phyloP scores from a whole-genome alignment of 2,113 vertebrate species.

The Rhinichthys klamathensis region DNA sequence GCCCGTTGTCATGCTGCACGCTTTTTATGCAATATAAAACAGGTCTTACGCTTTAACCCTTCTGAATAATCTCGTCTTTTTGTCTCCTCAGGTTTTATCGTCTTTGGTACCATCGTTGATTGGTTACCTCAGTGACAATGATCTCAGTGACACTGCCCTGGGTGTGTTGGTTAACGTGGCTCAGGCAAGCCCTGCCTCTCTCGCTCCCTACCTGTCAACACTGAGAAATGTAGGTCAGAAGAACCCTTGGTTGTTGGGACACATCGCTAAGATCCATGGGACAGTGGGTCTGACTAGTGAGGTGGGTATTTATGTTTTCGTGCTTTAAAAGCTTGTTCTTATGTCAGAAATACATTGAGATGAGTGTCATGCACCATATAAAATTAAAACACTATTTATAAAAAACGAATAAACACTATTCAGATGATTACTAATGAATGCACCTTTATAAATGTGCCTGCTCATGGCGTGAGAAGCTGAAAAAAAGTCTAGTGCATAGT shows the following conservation, averaged over 20 bases:
- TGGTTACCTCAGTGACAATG: conserved; percentile 76
- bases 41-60: background rate
- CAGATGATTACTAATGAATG: background rate
- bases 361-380: background rate
- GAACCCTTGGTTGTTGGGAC: conserved; percentile 81
- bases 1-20: background rate
- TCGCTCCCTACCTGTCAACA: conserved; percentile 78
- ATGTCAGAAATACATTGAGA: background rate
- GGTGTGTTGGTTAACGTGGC: conserved; percentile 83
- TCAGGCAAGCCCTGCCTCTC: conserved; percentile 79
- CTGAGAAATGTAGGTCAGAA: conserved; percentile 81
- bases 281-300: conserved; percentile 86
- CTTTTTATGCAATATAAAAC: background rate
- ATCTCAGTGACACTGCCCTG: conserved; percentile 79
- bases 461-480: background rate
- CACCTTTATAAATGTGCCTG: background rate
- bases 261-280: conserved; percentile 87
- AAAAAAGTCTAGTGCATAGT: background rate
- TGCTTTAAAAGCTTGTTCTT: too few species aligned
- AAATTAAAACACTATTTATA: background rate
- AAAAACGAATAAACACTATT: background rate
- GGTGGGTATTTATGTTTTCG: conserved; percentile 66
- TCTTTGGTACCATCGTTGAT: conserved; percentile 82
- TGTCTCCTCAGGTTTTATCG: conserved; percentile 78
- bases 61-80: conserved; percentile 28